These are phyloP conservation scores for Phasia obesa DNA, from an alignment of 2,888 invertebrate genomes.

Conservation along the genomic window DNA sequence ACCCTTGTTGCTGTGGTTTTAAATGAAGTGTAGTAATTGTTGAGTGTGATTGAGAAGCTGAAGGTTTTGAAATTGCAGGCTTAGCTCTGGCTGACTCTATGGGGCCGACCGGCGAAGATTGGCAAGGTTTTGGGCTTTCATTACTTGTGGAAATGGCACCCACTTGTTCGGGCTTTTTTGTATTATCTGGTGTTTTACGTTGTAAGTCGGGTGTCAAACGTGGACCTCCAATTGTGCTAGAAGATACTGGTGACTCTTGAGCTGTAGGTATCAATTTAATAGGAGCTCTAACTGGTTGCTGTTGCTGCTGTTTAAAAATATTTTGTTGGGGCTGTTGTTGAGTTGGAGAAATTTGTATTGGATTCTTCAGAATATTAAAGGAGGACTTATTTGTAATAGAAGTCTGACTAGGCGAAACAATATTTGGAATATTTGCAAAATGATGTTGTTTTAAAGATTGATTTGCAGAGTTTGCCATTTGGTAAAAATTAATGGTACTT, in stretches of 20 bases:
- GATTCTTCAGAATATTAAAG: conserved; percentile 20
- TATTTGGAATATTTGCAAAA: conserved; percentile 50
- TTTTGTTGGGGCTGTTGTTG: conserved; percentile 35
- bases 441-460: conserved; percentile 42
- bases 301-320: conserved; percentile 51
- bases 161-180: conserved; percentile 90
- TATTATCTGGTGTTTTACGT: conserved; percentile 74
- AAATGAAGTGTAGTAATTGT: conserved; percentile 78
- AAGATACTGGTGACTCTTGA: conserved; percentile 80
- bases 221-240: conserved; percentile 74
- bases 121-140: conserved; percentile 87
- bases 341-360: conserved; percentile 4
- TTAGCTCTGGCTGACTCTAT: conserved; percentile 74
- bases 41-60: conserved; percentile 69
- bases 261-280: conserved; percentile 82
- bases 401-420: conserved; percentile 44
- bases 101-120: conserved; percentile 84
- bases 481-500: conserved; percentile 52
- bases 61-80: conserved; percentile 67
- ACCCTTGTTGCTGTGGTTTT: conserved; percentile 79
- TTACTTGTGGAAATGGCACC: conserved; percentile 93
- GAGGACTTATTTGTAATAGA: conserved; percentile 41
- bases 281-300: conserved; percentile 73
- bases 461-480: conserved; percentile 50
- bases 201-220: conserved; percentile 74